Percentiles rank a stretch among this genome's conserved stretches.
phyloP scores from a whole-genome alignment of 2,113 vertebrate species.

The Hippopotamus amphibius region DNA sequence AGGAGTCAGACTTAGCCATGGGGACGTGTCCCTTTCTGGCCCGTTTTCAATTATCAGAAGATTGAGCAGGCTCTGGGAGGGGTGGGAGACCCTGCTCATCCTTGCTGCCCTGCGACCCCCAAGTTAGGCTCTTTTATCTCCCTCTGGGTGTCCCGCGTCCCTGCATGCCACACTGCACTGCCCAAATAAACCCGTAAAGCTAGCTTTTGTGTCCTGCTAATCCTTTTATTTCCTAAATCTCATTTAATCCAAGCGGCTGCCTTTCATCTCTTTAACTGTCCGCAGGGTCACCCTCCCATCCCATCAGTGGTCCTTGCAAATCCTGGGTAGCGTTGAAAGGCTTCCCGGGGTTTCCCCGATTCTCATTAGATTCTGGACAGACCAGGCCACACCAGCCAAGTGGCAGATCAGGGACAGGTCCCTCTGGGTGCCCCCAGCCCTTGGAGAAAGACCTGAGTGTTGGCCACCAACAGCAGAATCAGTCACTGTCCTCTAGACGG shows the following conservation, averaged over 20 bases:
- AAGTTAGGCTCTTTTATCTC: slow-evolving; percentile 83
- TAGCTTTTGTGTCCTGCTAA: slow-evolving; percentile 89
- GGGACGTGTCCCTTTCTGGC: slow-evolving; percentile 67
- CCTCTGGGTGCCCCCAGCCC: fast-evolving
- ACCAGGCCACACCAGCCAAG: slow-evolving; percentile 79
- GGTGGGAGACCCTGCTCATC: slow-evolving; percentile 67
- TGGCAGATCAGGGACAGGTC: slow-evolving; percentile 52
- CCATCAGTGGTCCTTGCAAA: slow-evolving; percentile 82
- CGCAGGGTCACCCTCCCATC: slow-evolving; percentile 83
- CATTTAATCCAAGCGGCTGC: slow-evolving; percentile 85
- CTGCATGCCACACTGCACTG: slow-evolving; percentile 85
- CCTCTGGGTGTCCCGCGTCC: slow-evolving; percentile 82
- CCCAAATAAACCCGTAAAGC: slow-evolving; percentile 89
- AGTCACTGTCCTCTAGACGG: fast-evolving
- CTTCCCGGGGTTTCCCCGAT: slow-evolving; percentile 81
- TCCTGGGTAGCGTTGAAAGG: slow-evolving; percentile 81
- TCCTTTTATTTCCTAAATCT: slow-evolving; percentile 92
- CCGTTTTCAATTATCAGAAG: slow-evolving; percentile 88
- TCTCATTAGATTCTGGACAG: slow-evolving; percentile 79
- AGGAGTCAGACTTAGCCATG: slow-evolving; percentile 76
- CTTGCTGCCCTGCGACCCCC: slow-evolving; percentile 71
- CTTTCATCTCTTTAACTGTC: slow-evolving; percentile 89
- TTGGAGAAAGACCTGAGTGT: neutral
- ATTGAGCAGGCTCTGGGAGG: slow-evolving; percentile 80
- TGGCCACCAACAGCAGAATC: fast-evolving